A percentile compares a stretch with the other conserved stretches of the same genome.
Conservation (phyloP, 2,888 invertebrate species). For the Minunthozetes semirufus region DNA sequence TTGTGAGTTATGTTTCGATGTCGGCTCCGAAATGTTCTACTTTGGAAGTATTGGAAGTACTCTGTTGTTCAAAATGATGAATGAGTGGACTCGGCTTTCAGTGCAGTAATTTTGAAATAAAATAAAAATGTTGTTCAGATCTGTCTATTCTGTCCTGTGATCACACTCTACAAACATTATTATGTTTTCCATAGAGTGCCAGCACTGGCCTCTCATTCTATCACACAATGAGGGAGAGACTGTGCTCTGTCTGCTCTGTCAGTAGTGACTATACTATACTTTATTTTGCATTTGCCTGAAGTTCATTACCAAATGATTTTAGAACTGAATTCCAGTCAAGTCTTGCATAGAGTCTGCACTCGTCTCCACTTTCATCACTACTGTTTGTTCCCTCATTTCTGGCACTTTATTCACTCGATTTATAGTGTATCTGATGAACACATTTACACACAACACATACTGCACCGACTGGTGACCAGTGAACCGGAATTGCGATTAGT, state of each 20-base stretch:
- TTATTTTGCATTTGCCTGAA: background rate
- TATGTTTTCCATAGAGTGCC: background rate
- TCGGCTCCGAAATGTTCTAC: background rate
- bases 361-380: conserved; percentile 1
- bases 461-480: conserved; percentile 10
- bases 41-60: background rate
- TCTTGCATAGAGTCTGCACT: background rate
- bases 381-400: background rate
- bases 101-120: background rate
- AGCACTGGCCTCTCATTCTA: background rate
- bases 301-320: conserved; percentile 31
- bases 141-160: background rate
- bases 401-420: conserved; percentile 13
- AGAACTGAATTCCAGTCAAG: background rate
- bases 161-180: background rate
- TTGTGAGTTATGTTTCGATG: background rate
- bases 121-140: background rate
- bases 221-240: background rate
- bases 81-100: background rate
- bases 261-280: no score
- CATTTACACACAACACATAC: background rate
- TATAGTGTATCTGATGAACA: background rate
- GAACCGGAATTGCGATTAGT: conserved; percentile 22
- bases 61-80: background rate
- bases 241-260: background rate